A percentile compares a stretch with the other conserved stretches of the same genome.
Conservation (phyloP, 2,113 vertebrate genomes). For the Prietella phreatophila region DNA sequence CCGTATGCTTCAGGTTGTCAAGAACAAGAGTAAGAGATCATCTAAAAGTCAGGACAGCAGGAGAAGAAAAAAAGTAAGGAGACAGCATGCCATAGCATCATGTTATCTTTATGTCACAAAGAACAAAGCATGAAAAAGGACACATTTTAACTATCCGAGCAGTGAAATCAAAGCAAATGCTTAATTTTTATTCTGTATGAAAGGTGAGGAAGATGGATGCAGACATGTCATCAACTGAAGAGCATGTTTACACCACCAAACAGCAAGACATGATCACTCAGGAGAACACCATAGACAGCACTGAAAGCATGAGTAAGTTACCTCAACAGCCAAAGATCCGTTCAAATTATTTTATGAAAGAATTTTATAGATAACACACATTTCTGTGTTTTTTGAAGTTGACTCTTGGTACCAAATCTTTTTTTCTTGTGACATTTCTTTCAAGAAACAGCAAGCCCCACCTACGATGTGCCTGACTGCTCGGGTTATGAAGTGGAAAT, state of each 20-base stretch:
- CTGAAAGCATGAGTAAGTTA: constrained; percentile 73
- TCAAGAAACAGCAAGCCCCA: constrained; percentile 34
- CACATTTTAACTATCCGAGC: no score
- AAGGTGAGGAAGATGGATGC: constrained; percentile 70
- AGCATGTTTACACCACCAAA: constrained; percentile 69
- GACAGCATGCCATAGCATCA: not conserved
- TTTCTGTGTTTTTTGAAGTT: not conserved
- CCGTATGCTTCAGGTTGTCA: constrained; percentile 82
- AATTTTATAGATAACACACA: not conserved
- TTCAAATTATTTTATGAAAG: not conserved
- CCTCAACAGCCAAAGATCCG: not conserved
- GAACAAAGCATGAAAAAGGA: not conserved
- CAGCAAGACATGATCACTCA: constrained; percentile 61
- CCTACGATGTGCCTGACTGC: constrained; percentile 56
- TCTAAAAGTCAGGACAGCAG: constrained; percentile 70
- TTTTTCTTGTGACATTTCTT: not conserved
- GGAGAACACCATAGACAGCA: constrained; percentile 79
- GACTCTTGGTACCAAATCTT: not conserved
- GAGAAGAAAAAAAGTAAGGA: constrained; percentile 79
- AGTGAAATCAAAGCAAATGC: not conserved
- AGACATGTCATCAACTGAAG: constrained; percentile 63
- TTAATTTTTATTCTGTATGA: not conserved
- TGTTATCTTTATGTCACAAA: not conserved
- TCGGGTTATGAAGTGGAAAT: constrained; percentile 54
- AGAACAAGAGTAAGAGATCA: constrained; percentile 79